phyloP scores from a whole-genome alignment of 2,888 invertebrate genomes.

The Norana najaformis region DNA sequence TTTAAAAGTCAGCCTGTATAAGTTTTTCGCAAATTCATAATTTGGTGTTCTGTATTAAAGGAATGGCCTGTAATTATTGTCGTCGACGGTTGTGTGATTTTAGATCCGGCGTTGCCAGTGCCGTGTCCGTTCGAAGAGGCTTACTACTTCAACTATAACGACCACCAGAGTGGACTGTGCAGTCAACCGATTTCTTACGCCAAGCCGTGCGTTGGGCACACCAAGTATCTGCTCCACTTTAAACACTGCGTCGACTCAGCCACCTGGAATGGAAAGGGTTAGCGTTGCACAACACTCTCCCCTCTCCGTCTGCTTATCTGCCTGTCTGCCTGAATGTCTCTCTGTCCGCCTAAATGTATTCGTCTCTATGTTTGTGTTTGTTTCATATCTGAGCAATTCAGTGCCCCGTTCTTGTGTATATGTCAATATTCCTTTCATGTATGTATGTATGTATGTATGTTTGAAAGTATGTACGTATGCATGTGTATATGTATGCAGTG shows the following conservation, averaged over 20 bases:
- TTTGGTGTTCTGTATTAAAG: not conserved
- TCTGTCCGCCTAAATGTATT: not conserved
- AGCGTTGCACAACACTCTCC: not conserved
- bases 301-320: not conserved
- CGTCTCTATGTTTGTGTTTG: not conserved
- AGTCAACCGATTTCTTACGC: slow-evolving; percentile 36
- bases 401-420: not conserved
- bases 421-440: too few relatives aligned
- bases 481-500: too few relatives aligned
- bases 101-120: slow-evolving; percentile 37
- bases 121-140: slow-evolving; percentile 39
- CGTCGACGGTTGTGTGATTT: not conserved
- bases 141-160: slow-evolving; percentile 43
- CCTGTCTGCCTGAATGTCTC: not conserved
- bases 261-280: slow-evolving; percentile 32
- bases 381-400: not conserved
- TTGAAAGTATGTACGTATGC: too few relatives aligned
- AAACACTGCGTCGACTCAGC: slow-evolving; percentile 36
- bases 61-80: not conserved
- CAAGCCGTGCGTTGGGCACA: slow-evolving; percentile 39
- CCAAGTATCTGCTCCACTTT: slow-evolving; percentile 40
- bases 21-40: not conserved
- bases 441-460: too few relatives aligned
- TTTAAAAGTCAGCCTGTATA: not conserved
- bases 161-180: slow-evolving; percentile 37